Evolutionary conservation across 1,140 invertebrate species (phyloP), one percentile per base, ranked within the genome.

Genomic region (Melanaphis sacchari): DNA sequence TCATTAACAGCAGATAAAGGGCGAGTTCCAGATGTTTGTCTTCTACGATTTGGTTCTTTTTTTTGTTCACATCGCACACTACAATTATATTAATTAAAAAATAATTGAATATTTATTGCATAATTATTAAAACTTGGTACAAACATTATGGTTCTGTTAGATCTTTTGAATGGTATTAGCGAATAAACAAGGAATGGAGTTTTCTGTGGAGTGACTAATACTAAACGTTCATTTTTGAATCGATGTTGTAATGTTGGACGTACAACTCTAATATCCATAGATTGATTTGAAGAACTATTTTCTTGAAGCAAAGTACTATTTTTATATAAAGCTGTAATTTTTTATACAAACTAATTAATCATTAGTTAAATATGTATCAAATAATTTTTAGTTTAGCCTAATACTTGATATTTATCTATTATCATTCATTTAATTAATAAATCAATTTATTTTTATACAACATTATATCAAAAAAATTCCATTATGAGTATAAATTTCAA

Each of bases 1-100:
- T 98, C 98, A 94, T 97, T 98, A 49, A 98, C 97, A 11, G 97
- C 96, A 41, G 98, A 98, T 41, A 98, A 95, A 21, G 98, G 98
- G 94, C 98, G 96, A 93, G 97, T 97, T 43, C 97, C 97, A 18
- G 97, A 97, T 76, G 97, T 97, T 94, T 98, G 97, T 94, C 98
- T 96, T 94, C 98, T 96, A 91, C 98, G 96, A n/a, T 96, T 96
- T 18, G 94, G 94, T 94, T 96, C 96, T 95, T 98, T 97, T 95
- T 97, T 97, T 92, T 97, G 91, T 46, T 93, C 91, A 36, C 91
- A 93, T 49, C 81, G 81, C 18, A 84, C 91, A 31, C 91, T 84
- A 31, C 26, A 84, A 82, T 92, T 21, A 84, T 81, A 76, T 41
- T n/a, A 92, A 52, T 22, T 49, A 36, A 24, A n/a, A 36, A 52